Evolutionary conservation across 1,140 invertebrate genomes (phyloP), one percentile per base, ranked within the genome.

Genomic region (Copidosoma floridanum): DNA sequence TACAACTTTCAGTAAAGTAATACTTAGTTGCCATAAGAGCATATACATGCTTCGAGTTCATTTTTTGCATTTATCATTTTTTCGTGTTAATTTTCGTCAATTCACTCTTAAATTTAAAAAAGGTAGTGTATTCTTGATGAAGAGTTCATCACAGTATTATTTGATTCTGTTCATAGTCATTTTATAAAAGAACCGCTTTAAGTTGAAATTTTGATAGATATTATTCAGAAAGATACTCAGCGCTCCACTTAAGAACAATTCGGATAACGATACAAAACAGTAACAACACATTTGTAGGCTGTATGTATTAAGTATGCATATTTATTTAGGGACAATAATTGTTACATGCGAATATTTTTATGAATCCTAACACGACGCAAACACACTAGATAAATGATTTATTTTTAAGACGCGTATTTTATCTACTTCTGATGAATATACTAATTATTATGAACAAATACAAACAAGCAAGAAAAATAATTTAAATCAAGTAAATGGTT

Each of bases 281-380:
- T n/a, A 5, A 5, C 14, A 40, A 40, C 4, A 40, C 12, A 40
- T 52, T 10, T 18, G 12, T 27, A 27, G 12, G 23, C 7, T 20
- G 21, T 23, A 21, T 12, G 27, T 47, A 26, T 47, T 47, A 37
- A 37, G 6, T 20, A 23, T 41, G 29, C 35, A 18, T 26, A 50
- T 50, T 41, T 50, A 50, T 57, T 57, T 57, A 57, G 46, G 56
- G 56, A 57, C 56, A 57, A 57, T 57, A 57, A 57, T 57, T 27
- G 18, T 50, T 50, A 47, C 26, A 50, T 32, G 44, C 24, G 29
- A 38, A 26, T 29, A 46, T 5, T 14, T 35, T n/a, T 24, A 37
- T 35, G 16, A 47, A 29, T 18, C 20, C 46, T 55, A 24, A 43
- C 26, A 26, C 24, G 16, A 54, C 41, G 18, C 11, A 43, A 52